phyloP scores from a whole-genome alignment of 2,888 invertebrate genomes.

The Teinopalpus imperialis region DNA sequence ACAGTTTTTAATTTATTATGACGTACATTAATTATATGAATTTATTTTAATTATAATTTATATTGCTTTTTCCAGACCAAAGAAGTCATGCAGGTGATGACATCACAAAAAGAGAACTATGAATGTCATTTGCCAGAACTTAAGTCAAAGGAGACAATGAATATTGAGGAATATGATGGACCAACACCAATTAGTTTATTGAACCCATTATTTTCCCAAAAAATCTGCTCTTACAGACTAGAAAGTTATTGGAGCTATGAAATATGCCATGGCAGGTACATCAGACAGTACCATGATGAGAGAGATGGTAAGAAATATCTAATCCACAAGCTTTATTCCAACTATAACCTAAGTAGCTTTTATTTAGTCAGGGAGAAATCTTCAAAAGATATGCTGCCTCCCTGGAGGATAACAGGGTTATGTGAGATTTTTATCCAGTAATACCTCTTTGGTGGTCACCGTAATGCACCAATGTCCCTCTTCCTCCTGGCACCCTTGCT shows the following conservation, averaged over 20 bases:
- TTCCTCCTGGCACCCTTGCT: too few relatives aligned
- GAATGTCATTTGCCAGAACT: constrained; percentile 90
- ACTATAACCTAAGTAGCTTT: too few relatives aligned
- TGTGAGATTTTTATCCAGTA: too few relatives aligned
- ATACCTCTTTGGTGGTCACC: too few relatives aligned
- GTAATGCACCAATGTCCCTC: too few relatives aligned
- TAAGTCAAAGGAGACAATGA: constrained; percentile 73
- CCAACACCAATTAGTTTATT: constrained; percentile 90
- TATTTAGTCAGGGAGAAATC: too few relatives aligned
- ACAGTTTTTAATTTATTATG: too few relatives aligned
- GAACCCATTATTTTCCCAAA: constrained; percentile 87
- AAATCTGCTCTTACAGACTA: constrained; percentile 91
- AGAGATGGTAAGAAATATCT: constrained; percentile 84
- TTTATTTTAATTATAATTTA: background rate
- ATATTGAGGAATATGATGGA: constrained; percentile 85
- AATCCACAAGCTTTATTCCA: too few relatives aligned
- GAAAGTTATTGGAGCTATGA: constrained; percentile 98
- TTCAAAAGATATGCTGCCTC: too few relatives aligned
- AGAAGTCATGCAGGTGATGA: constrained; percentile 86
- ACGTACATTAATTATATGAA: background rate
- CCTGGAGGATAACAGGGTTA: too few relatives aligned
- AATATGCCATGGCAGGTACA: constrained; percentile 94
- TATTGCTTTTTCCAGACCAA: constrained; percentile 49
- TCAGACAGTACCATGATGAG: constrained; percentile 98
- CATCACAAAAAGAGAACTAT: constrained; percentile 91